These are phyloP conservation scores for Ectemnius continuus DNA, from an alignment of 2,888 invertebrate species.

Conservation along the genomic window DNA sequence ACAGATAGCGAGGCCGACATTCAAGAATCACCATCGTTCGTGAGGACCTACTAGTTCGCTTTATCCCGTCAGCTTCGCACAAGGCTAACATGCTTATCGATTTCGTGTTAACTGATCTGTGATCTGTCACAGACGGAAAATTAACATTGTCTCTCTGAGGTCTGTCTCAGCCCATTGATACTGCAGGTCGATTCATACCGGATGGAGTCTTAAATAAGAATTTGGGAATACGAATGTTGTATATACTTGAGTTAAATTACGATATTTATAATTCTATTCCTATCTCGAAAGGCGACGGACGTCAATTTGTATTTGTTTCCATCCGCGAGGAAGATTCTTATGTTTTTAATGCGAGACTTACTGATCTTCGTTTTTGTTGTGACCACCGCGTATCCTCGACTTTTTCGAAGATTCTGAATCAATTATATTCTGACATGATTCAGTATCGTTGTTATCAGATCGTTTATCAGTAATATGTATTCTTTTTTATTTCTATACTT, in stretches of 20 bases:
- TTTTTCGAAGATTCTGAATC: too few species aligned
- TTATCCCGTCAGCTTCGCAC: conserved; percentile 46
- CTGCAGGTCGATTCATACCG: conserved; percentile 34
- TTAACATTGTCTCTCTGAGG: conserved; percentile 47
- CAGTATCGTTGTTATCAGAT: too few species aligned
- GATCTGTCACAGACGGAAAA: conserved; percentile 32
- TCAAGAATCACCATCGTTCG: conserved; percentile 70
- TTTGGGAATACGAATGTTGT: conserved; percentile 32
- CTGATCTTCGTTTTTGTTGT: too few species aligned
- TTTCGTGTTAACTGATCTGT: conserved; percentile 42
- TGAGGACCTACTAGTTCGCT: conserved; percentile 68
- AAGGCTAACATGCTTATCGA: conserved; percentile 47
- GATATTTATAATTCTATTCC: conserved; percentile 32
- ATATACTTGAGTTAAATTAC: conserved; percentile 44
- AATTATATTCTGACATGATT: too few species aligned
- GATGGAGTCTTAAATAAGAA: conserved; percentile 6
- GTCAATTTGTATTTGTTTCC: conserved; percentile 30
- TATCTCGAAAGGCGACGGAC: conserved; percentile 22
- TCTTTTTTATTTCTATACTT: neutral
- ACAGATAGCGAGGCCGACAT: conserved; percentile 71
- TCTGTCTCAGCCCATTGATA: conserved; percentile 39
- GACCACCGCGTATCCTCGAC: too few species aligned
- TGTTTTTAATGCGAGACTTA: too few species aligned
- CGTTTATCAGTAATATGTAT: too few species aligned
- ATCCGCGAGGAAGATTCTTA: too few species aligned